Evolutionary conservation across 2,797 vertebrate genomes (phyloP), one percentile per base, ranked within the genome.

Genomic region (Clarias platycephalus): DNA sequence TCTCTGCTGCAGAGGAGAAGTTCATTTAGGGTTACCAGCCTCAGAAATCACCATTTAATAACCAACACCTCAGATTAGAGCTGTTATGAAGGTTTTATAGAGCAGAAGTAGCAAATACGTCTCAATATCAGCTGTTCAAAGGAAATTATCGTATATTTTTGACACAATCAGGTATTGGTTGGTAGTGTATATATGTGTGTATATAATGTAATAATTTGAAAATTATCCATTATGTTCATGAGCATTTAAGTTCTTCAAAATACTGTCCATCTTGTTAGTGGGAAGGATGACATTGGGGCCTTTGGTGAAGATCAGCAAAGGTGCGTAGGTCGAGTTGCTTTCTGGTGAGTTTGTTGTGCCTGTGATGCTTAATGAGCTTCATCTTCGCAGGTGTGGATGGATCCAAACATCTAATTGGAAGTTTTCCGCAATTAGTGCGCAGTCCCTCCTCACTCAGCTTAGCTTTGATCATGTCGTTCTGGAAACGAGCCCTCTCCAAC

Each of bases 291-390:
- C 18, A 37, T 60, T 2, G 55, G 10, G 18, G 20, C 1, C 20
- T 37, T 24, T 1, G 75, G 55, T 15, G 31, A 60, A 77, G 72
- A 53, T 57, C 53, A 75, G 58, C 22, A 13, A 26, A 62, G 57
- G 57, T 40, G 12, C 20, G 1, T 24, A 53, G 37, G n/a, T 53
- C 13, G 26, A 28, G 40, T 66, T 66, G 60, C 77, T 49, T 28
- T 16, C 44, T 62, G 77, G 8, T 10, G 34, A 62, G 58, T 63
- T 63, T 79, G 76, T 44, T 16, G 76, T 10, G 58, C 34, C 22
- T 18, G 57, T n/a, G 58, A 63, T 78, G 62, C 15, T 78, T 62
- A 78, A 78, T 44, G 75, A 78, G 57, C 34, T 62, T 78, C 57
- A 40, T 78, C 75, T 57, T 60, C 22, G 2, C 18, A 64, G 57